Evolutionary conservation across 2,113 vertebrate species (phyloP).

Genomic region (Balaenoptera acutorostrata): DNA sequence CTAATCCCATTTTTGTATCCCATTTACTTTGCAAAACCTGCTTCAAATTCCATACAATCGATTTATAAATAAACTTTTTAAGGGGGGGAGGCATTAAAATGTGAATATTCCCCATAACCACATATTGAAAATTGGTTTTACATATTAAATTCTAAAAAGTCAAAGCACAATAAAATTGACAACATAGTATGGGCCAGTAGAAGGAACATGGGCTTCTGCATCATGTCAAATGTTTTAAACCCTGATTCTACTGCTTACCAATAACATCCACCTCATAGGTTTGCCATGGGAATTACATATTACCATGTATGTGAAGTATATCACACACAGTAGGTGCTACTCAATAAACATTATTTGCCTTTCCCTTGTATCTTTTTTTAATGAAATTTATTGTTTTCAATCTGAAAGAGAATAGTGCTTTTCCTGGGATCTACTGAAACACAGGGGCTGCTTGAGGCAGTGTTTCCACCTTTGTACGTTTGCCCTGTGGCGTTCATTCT

Average conservation of each 20-base stretch:
- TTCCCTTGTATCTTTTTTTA: background rate
- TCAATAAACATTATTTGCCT: background rate
- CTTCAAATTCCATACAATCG: background rate
- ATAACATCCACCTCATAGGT: too few relatives aligned
- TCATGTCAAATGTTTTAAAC: background rate
- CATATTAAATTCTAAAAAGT: background rate
- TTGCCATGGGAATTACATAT: background rate
- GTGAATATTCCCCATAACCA: background rate
- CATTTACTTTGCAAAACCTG: background rate
- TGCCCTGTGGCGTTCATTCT: background rate
- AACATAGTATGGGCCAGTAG: background rate
- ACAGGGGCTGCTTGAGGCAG: background rate
- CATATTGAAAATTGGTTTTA: background rate
- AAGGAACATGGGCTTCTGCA: background rate
- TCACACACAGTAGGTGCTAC: background rate
- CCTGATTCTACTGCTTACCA: background rate
- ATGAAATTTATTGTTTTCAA: background rate
- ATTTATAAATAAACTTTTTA: background rate
- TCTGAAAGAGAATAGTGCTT: background rate
- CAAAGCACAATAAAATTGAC: background rate
- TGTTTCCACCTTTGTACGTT: background rate
- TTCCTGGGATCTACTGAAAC: background rate
- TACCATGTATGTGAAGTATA: rapidly evolving
- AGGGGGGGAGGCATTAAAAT: background rate
- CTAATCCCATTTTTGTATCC: background rate